Evolutionary conservation across 2,113 vertebrate genomes (phyloP), one percentile per base, ranked within the genome.

Genomic region (Harpagus bidentatus): DNA sequence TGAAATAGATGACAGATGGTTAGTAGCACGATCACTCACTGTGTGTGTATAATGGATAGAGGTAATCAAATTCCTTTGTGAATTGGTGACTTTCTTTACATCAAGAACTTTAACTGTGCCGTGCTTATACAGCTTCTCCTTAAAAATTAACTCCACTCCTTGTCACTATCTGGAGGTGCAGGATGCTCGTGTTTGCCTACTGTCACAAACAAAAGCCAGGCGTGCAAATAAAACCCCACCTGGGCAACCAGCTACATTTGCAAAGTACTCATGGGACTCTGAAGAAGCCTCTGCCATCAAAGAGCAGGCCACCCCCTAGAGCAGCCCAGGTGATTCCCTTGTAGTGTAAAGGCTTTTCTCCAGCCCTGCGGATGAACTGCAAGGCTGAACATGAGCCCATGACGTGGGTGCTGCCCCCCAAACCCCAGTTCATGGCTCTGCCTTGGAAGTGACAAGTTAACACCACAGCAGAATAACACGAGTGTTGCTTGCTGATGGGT

Each of bases 1-100:
- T 99, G 99, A 99, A 99, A 99, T 98, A 98, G 99, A 99, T 99
- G 99, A 99, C 99, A 99, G 99, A 99, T 99, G 99, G 99, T 97
- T 98, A 98, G 99, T 98, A 99, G 99, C 98, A 98, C 97, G 97
- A 99, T 99, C 99, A 98, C 99, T 99, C 99, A 98, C 99, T 99
- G 99, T 98, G 99, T 99, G 99, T 98, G 98, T 99, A 99, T 99
- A 99, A 99, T 99, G 99, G 99, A 99, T 99, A 99, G 99, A 99
- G 99, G 99, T 99, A 99, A 99, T 99, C 99, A 99, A 99, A 99
- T 99, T 99, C 99, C 99, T 99, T 98, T 98, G 99, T 99, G 99
- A 98, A 98, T 99, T 99, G 98, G 98, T 97, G 98, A 99, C 99
- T 99, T 99, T 99, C 99, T 99, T 99, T 99, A 99, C 97, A 98